Conservation (phyloP, 2,888 invertebrate species). For the Drosophila nigricruria region DNA sequence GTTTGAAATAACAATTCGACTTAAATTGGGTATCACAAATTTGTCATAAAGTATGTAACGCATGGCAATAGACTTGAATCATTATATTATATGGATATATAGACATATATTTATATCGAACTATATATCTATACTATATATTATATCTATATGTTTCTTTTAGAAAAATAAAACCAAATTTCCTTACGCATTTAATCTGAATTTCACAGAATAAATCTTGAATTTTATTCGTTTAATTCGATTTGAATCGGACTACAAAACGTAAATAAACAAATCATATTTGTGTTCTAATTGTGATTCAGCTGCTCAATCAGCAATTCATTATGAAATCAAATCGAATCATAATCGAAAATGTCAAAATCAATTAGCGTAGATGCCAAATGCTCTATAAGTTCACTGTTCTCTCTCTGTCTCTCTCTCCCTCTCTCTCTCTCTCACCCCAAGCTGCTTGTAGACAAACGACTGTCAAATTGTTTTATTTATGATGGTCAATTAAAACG, state of each 20-base stretch:
- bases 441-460: neutral
- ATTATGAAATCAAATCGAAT: conserved; percentile 47
- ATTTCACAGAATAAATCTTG: neutral
- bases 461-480: conserved; percentile 41
- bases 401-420: neutral
- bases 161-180: neutral
- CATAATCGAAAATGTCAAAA: conserved; percentile 40
- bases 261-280: conserved; percentile 1
- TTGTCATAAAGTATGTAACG: neutral
- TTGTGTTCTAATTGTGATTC: conserved; percentile 10
- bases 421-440: neutral
- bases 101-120: too few species aligned
- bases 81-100: neutral
- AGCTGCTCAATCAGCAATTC: conserved; percentile 39
- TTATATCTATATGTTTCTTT: neutral
- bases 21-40: neutral
- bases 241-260: neutral
- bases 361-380: conserved; percentile 38
- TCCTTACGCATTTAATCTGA: neutral
- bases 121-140: neutral
- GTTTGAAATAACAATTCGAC: neutral
- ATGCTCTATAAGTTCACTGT: neutral
- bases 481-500: conserved; percentile 29
- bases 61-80: neutral
- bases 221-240: neutral